These are phyloP conservation scores for Alcis repandata DNA, from an alignment of 2,888 invertebrate genomes.

Conservation along the genomic window DNA sequence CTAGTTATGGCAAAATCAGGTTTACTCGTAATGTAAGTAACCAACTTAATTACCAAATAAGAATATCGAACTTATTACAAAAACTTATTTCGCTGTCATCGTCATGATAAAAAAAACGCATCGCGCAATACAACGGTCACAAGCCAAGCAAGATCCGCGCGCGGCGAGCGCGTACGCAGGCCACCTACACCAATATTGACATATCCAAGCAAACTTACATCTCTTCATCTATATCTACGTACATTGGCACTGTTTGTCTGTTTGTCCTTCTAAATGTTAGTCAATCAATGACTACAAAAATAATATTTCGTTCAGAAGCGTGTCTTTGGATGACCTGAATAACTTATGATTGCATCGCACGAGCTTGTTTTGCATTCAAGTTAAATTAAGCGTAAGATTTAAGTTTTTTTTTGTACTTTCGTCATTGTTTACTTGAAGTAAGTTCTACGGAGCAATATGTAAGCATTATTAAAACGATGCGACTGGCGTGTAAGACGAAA, in stretches of 20 bases:
- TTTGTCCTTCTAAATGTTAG: slow-evolving; percentile 31
- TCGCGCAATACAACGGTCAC: slow-evolving; percentile 10
- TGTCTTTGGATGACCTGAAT: slow-evolving; percentile 12
- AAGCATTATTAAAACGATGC: not conserved
- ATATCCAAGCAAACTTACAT: slow-evolving; percentile 39
- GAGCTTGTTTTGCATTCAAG: not conserved
- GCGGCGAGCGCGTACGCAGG: slow-evolving; percentile 52
- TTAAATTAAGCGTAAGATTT: slow-evolving; percentile 6
- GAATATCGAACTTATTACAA: not conserved
- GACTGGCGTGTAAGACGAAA: not conserved
- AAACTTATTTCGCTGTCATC: not conserved
- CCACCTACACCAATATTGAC: slow-evolving; percentile 69
- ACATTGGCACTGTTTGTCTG: slow-evolving; percentile 39
- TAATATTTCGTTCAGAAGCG: slow-evolving; percentile 31
- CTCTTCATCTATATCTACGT: slow-evolving; percentile 49
- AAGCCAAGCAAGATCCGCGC: slow-evolving; percentile 29
- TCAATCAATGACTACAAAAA: slow-evolving; percentile 23
- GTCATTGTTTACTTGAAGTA: not conserved
- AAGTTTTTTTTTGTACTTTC: not conserved
- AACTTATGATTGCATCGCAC: not conserved
- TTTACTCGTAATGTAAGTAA: too few relatives aligned
- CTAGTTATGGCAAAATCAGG: too few relatives aligned
- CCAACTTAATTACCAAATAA: too few relatives aligned
- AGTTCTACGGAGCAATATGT: not conserved
- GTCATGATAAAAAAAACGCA: not conserved